Conservation (phyloP, 2,113 vertebrate genomes). For the Delphinus delphis region DNA sequence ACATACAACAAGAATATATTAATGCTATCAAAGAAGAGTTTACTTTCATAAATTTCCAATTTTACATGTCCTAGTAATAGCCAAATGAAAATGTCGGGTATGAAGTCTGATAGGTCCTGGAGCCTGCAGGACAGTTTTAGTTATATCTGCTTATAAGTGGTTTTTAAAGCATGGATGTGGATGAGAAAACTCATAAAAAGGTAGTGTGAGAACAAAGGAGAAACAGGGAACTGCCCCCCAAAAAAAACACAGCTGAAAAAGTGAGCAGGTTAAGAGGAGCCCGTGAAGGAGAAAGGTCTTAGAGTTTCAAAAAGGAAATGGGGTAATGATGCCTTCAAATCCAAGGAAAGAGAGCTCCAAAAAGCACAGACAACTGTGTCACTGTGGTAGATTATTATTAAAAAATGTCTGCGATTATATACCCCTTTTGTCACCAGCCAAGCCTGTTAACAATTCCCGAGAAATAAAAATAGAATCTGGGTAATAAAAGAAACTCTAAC, state of each 20-base stretch:
- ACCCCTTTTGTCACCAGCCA: not conserved
- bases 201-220: not conserved
- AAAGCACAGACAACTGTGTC: no score
- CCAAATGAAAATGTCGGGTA: not conserved
- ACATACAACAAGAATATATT: not conserved
- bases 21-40: not conserved
- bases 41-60: not conserved
- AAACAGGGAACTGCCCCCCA: rapidly evolving
- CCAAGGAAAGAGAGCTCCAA: not conserved
- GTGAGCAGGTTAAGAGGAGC: not conserved
- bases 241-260: not conserved
- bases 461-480: not conserved
- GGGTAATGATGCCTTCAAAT: not conserved
- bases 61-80: not conserved
- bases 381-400: not conserved
- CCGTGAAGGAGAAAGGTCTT: not conserved
- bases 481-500: not conserved
- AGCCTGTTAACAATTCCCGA: not conserved
- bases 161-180: not conserved
- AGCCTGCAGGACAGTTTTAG: not conserved
- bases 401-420: not conserved
- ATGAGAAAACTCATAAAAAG: not conserved
- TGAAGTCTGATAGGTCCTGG: not conserved
- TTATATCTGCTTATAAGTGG: no score
- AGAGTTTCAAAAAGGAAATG: not conserved